Conservation (phyloP, 2,113 vertebrate species). For the Antigone vipio region DNA sequence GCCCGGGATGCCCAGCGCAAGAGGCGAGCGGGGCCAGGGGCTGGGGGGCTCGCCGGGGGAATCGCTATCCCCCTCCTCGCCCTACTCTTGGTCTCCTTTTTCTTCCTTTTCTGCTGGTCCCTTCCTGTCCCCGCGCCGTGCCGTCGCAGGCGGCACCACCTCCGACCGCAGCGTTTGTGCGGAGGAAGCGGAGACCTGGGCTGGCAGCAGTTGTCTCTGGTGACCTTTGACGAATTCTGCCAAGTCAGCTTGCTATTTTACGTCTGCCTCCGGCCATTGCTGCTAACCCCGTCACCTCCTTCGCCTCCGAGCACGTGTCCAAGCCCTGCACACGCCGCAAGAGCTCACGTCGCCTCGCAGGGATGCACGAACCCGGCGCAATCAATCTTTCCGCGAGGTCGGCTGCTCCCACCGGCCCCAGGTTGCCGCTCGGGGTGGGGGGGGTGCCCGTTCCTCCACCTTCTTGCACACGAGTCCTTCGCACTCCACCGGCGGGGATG, state of each 20-base stretch:
- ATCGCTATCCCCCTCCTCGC: background rate
- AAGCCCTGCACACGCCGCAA: background rate
- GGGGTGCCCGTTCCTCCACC: background rate
- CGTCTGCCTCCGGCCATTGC: background rate
- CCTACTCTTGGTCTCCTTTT: background rate
- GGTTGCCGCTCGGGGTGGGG: background rate
- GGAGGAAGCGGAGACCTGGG: background rate
- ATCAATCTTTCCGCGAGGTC: background rate
- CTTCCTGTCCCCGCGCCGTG: rapidly evolving
- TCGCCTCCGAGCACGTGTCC: rapidly evolving
- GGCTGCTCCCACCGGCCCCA: background rate
- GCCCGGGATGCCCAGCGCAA: background rate
- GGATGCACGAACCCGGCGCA: rapidly evolving
- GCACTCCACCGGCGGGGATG: rapidly evolving
- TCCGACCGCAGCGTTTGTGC: background rate
- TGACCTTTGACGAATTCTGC: background rate
- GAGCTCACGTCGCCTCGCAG: background rate
- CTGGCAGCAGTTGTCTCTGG: background rate
- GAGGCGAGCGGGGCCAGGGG: background rate
- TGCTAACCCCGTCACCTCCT: background rate
- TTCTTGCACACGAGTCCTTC: background rate
- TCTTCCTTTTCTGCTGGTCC: background rate
- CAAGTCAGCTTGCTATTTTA: background rate
- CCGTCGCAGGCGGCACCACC: background rate
- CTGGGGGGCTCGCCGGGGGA: background rate